phyloP scores from a whole-genome alignment of 2,113 vertebrate genomes.

The Neoarius graeffei region DNA sequence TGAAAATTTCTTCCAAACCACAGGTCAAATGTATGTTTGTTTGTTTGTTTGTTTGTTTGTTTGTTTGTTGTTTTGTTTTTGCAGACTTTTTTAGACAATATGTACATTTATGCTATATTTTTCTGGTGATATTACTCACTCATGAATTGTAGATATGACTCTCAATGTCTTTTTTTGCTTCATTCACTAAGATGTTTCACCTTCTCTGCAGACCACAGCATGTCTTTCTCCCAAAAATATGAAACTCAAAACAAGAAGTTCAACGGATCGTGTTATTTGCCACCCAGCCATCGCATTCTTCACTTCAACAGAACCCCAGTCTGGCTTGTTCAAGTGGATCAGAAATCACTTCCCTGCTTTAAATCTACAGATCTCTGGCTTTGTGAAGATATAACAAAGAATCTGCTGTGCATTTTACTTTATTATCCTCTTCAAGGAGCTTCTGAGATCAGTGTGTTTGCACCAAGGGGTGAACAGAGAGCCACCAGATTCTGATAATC shows the following conservation, averaged over 20 bases:
- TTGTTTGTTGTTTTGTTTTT: neutral
- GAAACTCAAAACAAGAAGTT: neutral
- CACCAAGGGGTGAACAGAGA: neutral
- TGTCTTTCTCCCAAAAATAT: neutral
- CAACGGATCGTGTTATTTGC: neutral
- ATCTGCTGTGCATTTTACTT: neutral
- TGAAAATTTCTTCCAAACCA: neutral
- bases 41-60: neutral
- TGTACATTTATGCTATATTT: neutral
- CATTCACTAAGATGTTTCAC: neutral
- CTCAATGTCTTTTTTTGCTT: neutral
- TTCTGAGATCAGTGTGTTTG: neutral
- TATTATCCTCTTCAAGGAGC: neutral
- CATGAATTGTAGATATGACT: neutral
- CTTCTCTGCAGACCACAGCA: neutral
- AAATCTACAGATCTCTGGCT: neutral
- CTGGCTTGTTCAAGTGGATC: neutral
- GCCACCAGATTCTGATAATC: neutral
- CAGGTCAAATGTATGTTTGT: neutral
- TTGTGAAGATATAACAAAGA: slow-evolving; percentile 32
- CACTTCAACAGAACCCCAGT: neutral
- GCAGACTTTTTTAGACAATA: neutral
- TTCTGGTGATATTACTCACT: neutral
- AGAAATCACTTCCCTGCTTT: neutral
- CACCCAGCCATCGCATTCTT: neutral